Evolutionary conservation across 2,888 invertebrate genomes (phyloP).

Genomic region (Gastrophysa polygoni): DNA sequence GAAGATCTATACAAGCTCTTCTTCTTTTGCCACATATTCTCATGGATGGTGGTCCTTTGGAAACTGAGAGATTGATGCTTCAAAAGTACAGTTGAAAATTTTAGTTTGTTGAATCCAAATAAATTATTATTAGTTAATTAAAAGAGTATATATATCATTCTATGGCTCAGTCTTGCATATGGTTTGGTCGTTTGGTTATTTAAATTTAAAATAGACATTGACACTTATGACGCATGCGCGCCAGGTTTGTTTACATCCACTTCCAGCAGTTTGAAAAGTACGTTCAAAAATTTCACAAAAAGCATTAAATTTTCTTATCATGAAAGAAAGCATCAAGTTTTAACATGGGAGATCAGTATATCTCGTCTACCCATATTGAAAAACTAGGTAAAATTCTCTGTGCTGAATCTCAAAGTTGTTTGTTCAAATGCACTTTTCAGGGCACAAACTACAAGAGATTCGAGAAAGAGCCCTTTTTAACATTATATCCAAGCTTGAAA

Average conservation of each 20-base stretch:
- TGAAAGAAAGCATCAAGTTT: background rate
- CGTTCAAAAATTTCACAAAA: background rate
- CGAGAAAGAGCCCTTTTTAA: constrained; percentile 55
- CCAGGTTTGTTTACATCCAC: constrained; percentile 12
- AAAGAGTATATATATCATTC: no score
- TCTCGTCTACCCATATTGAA: constrained; percentile 51
- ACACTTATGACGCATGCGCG: constrained; percentile 8
- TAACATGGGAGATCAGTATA: constrained; percentile 37
- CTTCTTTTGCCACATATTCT: constrained; percentile 47
- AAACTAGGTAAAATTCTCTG: constrained; percentile 49
- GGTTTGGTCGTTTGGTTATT: no score
- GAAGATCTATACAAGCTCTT: constrained; percentile 48
- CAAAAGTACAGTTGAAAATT: background rate
- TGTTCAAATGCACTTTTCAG: constrained; percentile 40
- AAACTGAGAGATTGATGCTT: constrained; percentile 36
- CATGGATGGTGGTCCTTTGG: constrained; percentile 45
- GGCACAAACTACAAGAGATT: constrained; percentile 57
- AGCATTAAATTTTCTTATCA: background rate
- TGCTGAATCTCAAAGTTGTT: background rate
- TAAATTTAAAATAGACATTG: constrained; percentile 13
- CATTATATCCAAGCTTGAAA: constrained; percentile 65
- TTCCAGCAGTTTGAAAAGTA: background rate
- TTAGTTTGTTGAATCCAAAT: background rate
- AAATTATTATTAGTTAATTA: no score
- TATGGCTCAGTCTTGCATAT: no score